Evolutionary conservation across 2,113 vertebrate genomes (phyloP).

Genomic region (Pterophyllum scalare): DNA sequence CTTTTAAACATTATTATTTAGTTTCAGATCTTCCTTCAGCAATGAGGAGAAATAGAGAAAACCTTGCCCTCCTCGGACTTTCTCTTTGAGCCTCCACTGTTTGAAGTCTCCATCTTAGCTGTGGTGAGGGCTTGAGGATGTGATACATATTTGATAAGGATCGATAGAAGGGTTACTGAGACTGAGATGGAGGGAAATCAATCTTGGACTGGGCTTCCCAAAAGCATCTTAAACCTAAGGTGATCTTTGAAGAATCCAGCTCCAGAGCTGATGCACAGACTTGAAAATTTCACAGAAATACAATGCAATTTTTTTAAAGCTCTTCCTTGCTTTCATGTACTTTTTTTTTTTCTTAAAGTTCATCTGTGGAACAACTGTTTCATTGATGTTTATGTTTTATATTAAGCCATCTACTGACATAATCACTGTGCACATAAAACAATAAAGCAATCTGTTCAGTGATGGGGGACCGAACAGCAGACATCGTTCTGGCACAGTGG

Average conservation of each 20-base stretch:
- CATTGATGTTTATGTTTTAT: slow-evolving; percentile 35
- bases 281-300: slow-evolving; percentile 32
- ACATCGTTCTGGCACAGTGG: slow-evolving; percentile 63
- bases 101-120: slow-evolving; percentile 73
- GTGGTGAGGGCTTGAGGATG: slow-evolving; percentile 70
- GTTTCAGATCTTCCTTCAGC: slow-evolving; percentile 24
- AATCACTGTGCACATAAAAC: slow-evolving; percentile 67
- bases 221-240: slow-evolving; percentile 75
- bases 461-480: slow-evolving; percentile 71
- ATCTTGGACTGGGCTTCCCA: slow-evolving; percentile 67
- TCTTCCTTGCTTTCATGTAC: not conserved
- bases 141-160: slow-evolving; percentile 83
- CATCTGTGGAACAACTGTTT: slow-evolving; percentile 7
- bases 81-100: slow-evolving; percentile 63
- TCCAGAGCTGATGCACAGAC: slow-evolving; percentile 16
- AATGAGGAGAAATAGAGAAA: slow-evolving; percentile 52
- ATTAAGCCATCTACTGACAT: slow-evolving; percentile 57
- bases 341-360: not conserved
- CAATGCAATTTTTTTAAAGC: slow-evolving; percentile 7
- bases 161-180: slow-evolving; percentile 74
- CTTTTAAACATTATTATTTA: slow-evolving; percentile 16
- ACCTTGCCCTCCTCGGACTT: slow-evolving; percentile 50
- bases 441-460: slow-evolving; percentile 72
- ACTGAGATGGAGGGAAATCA: slow-evolving; percentile 74
- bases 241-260: slow-evolving; percentile 43